Base-by-base conservation (phyloP, 2,113 vertebrate species). In the Leptobrachium leishanense region DNA sequence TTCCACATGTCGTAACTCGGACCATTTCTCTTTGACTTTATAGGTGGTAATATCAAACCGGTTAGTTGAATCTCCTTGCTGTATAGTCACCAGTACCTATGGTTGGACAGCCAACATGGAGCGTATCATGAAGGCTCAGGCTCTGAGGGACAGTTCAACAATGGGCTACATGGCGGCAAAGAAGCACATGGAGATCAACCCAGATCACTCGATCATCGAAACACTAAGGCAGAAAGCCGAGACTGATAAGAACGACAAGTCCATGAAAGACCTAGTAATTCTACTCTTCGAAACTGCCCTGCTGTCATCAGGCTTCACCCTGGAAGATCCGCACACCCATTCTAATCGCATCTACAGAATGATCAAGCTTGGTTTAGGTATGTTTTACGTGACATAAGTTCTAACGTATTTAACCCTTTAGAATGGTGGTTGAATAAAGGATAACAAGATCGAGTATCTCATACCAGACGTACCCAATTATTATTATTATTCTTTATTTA, bases 291-390 rank as follows among this genome's bases (percentile, higher is more conserved):
- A 95, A 70, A 95, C 94, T 0, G 91, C 94, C 0, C 91, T 95
- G 0, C 86, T 95, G 74, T 95, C 94, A 0, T 95, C 94, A 0
- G 94, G 93, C 50, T 95, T 95, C 85, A 94, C 93, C 4, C 85
- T 95, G 68, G 94, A 95, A 59, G 94, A 95, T 42, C 94, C 94
- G 40, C 94, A 95, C 86, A 95, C 94, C 0, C 94, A 95, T 11
- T 92, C 94, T 3, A 95, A 95, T 85, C 90, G 94, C 66, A 95
- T 95, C 68, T 95, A 95, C 8, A 92, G 94, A 59, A 95, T 99
- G 97, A 98, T 99, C 89, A 99, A 98, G 42, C 95, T 98, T 0
- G 97, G 97, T 0, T 89, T 99, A 73, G 97, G 97, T 98, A 84
- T 84, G 88, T 31, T 31, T 31, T 31, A 31, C 20, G 20, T 31